These are phyloP conservation scores for Hyperopisus bebe DNA, from an alignment of 2,113 vertebrate genomes.

Conservation along the genomic window DNA sequence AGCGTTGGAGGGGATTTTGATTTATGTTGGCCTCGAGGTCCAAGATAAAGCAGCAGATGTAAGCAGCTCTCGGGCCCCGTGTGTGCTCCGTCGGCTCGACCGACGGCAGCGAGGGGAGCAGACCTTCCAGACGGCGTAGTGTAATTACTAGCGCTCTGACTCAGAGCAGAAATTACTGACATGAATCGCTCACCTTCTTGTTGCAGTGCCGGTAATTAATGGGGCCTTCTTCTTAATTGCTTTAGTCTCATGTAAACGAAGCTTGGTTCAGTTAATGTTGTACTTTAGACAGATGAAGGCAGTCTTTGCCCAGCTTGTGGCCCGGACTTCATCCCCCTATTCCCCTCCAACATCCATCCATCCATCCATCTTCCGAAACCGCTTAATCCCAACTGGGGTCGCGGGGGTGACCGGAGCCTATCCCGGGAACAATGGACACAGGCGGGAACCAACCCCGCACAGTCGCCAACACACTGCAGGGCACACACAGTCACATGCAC, in stretches of 20 bases:
- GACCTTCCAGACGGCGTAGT: neutral
- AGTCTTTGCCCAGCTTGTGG: neutral
- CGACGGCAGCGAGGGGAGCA: neutral
- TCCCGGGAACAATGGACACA: too few relatives aligned
- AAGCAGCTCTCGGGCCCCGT: neutral
- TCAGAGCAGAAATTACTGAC: slow-evolving; percentile 5
- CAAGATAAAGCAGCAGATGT: neutral
- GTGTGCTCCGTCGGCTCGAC: too few relatives aligned
- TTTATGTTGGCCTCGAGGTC: neutral
- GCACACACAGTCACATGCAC: too few relatives aligned
- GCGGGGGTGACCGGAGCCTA: too few relatives aligned
- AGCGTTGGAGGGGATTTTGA: neutral
- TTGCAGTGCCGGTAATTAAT: slow-evolving; percentile 18
- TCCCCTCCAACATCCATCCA: too few relatives aligned
- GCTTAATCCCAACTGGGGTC: too few relatives aligned
- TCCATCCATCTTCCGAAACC: too few relatives aligned
- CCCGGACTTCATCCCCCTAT: neutral
- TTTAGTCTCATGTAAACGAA: neutral
- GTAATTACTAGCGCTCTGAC: slow-evolving; percentile 19
- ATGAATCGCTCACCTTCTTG: slow-evolving; percentile 21
- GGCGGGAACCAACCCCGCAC: too few relatives aligned
- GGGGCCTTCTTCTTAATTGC: neutral
- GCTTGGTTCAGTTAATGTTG: neutral
- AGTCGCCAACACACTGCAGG: too few relatives aligned
- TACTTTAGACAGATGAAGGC: neutral